A percentile compares a stretch with the other conserved stretches of the same genome.
Evolutionary conservation across 35 echinoderm and acorn worm genomes (phyloP).

Genomic region (Lytechinus variegatus): DNA sequence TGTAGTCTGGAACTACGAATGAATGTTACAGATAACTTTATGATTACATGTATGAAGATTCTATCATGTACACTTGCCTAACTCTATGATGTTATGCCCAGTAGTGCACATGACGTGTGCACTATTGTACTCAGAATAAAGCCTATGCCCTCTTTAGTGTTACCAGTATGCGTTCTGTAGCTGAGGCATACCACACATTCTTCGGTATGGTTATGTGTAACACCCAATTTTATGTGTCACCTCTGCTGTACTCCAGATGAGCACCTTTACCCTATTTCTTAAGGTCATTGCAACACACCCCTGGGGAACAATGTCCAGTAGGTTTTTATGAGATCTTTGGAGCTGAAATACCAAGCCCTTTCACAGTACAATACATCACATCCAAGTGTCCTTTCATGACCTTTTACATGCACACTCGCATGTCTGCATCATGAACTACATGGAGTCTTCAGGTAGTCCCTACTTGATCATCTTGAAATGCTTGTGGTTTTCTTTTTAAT

Average conservation of each 20-base stretch:
- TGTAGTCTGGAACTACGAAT: too few species aligned
- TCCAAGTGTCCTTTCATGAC: slow-evolving; percentile 2
- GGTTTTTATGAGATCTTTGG: neutral
- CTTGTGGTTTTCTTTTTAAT: too few species aligned
- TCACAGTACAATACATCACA: neutral
- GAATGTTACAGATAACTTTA: too few species aligned
- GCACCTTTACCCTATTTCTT: slow-evolving; percentile 1
- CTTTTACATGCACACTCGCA: neutral
- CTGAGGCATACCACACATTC: neutral
- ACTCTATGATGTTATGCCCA: too few species aligned
- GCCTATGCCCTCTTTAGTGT: neutral
- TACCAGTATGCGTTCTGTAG: neutral
- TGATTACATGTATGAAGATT: too few species aligned
- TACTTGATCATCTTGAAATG: too few species aligned
- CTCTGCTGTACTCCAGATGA: slow-evolving; percentile 2
- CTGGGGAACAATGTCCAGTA: neutral
- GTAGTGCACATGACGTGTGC: neutral
- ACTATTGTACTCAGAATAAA: neutral
- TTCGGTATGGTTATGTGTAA: neutral
- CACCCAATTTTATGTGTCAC: slow-evolving; percentile 11
- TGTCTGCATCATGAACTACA: neutral
- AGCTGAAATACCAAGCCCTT: slow-evolving; percentile 17
- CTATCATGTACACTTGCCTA: too few species aligned
- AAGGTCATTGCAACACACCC: neutral
- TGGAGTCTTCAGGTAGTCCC: neutral